Evolutionary conservation across 2,113 vertebrate species (phyloP), one percentile per base, ranked within the genome.

Genomic region (Prionailurus bengalensis): DNA sequence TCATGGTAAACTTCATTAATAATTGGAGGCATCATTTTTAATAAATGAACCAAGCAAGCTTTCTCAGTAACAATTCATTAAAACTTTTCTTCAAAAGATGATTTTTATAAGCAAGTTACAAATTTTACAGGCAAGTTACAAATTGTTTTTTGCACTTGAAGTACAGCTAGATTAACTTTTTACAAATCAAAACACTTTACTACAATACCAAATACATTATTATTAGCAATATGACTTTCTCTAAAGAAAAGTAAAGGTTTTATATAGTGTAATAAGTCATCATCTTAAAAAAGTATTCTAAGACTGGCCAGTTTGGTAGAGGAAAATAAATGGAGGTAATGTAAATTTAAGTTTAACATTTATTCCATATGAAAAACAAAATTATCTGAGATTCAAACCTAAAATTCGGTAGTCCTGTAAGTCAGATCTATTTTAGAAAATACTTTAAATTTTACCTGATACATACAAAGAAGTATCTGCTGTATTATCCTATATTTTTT

Each of bases 401-500:
- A 42, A 76, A 33, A 85, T 85, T 51, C 3, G 7, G 1, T 81
- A 68, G 2, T 74, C 4, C 7, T 84, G 0, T 61, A 61, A 73
- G 19, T 2, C 8, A 71, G 21, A 61, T 61, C 8, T 61, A 61
- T 76, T 82, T 51, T 7, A 27, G 39, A 93, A 58, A 84, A 61
- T 61, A 14, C 4, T 53, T 87, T 88, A n/a, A 96, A n/a, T 53
- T 61, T 98, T 66, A 33, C 3, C 51, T 91, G 70, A 85, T 29
- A 19, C 33, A 78, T 80, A 96, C 63, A 63, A 90, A 73, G 11
- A 93, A 51, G 55, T 80, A 96, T 85, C 79, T 93, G 31, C 1
- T 94, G 89, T 88, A 73, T 90, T 96, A 74, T 48, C 8, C 25
- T 91, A 8, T 33, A 94, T 97, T 98, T 98, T 53, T 65, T 31